Evolutionary conservation across 2,888 invertebrate genomes (phyloP).

Genomic region (Rhingia rostrata): DNA sequence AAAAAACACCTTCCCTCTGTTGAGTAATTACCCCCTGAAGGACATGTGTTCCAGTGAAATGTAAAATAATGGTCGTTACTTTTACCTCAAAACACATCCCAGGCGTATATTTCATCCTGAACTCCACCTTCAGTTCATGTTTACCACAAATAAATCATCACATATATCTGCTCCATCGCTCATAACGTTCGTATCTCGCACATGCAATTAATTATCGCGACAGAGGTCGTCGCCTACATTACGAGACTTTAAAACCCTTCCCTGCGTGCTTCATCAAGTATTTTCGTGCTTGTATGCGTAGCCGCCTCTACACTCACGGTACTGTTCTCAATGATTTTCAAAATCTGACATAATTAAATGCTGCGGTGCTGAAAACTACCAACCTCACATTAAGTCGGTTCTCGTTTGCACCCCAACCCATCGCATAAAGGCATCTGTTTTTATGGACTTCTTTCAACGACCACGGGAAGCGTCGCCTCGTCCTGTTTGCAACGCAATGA

Average conservation of each 20-base stretch:
- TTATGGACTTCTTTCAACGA: background rate
- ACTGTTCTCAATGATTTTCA: slow-evolving; percentile 25
- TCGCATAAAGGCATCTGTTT: background rate
- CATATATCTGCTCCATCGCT: slow-evolving; percentile 13
- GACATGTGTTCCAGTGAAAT: background rate
- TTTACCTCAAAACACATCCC: background rate
- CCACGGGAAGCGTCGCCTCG: background rate
- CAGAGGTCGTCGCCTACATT: slow-evolving; percentile 24
- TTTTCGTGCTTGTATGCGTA: background rate
- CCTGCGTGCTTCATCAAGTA: background rate
- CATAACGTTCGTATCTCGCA: slow-evolving; percentile 16
- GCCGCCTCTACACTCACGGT: background rate
- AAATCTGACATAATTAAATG: slow-evolving; percentile 50
- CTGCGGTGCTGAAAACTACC: slow-evolving; percentile 23
- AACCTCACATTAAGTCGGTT: background rate
- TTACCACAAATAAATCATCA: slow-evolving; percentile 39
- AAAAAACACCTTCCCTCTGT: background rate
- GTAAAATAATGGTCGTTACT: background rate
- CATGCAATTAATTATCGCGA: slow-evolving; percentile 44
- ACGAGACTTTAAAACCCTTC: background rate
- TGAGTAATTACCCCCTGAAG: background rate
- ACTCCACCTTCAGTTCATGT: slow-evolving; percentile 32
- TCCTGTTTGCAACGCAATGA: background rate
- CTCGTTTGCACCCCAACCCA: background rate
- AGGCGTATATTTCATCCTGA: background rate